Conservation (phyloP, 2,797 vertebrate species). For the Notoglanidium macrostoma region DNA sequence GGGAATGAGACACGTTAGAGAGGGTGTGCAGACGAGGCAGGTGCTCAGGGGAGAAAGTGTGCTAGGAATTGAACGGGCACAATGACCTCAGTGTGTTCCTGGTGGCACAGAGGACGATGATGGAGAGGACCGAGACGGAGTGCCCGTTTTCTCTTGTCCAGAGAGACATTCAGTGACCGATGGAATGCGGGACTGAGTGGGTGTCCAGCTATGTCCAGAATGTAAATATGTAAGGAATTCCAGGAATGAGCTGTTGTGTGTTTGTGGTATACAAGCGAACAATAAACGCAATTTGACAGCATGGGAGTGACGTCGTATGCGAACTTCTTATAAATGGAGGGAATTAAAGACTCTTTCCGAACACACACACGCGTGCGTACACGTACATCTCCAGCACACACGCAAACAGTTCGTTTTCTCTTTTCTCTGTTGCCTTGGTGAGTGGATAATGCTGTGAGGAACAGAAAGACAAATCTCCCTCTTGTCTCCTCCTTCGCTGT, state of each 20-base stretch:
- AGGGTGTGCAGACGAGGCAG: slow-evolving; percentile 21
- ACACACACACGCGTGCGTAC: slow-evolving; percentile 8
- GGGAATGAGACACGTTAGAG: background rate
- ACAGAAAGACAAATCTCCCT: slow-evolving; percentile 65
- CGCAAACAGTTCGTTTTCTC: slow-evolving; percentile 32
- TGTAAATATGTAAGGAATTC: slow-evolving; percentile 65
- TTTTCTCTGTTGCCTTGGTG: slow-evolving; percentile 56
- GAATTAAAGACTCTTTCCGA: slow-evolving; percentile 35
- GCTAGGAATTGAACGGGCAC: slow-evolving; percentile 19
- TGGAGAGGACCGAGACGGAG: slow-evolving; percentile 20
- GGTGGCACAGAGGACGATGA: background rate
- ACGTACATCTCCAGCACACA: background rate
- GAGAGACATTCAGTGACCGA: background rate
- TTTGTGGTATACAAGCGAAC: slow-evolving; percentile 41
- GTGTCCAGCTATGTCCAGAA: slow-evolving; percentile 54
- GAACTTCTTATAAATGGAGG: slow-evolving; percentile 34
- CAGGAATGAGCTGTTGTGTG: slow-evolving; percentile 38
- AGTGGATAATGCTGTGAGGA: slow-evolving; percentile 69
- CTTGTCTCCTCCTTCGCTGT: slow-evolving; percentile 33
- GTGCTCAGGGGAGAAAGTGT: slow-evolving; percentile 17
- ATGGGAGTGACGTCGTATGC: slow-evolving; percentile 40
- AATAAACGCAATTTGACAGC: slow-evolving; percentile 48
- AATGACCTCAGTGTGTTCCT: slow-evolving; percentile 43
- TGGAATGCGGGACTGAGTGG: slow-evolving; percentile 4
- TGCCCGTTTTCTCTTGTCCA: background rate